These are phyloP conservation scores for Micronycteris hirsuta DNA, from an alignment of 2,113 vertebrate genomes.

Conservation along the genomic window DNA sequence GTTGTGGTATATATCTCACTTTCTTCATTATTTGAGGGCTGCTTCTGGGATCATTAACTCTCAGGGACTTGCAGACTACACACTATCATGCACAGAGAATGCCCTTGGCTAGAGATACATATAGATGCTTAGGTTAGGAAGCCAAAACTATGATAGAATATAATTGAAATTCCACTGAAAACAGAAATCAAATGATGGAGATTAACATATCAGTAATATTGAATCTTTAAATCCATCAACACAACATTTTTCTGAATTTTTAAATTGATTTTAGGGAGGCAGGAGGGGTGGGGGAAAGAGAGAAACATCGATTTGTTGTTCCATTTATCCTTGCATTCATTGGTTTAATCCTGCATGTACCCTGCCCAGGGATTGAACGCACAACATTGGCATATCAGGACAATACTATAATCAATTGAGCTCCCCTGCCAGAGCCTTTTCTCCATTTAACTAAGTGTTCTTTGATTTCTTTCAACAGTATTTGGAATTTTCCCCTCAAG, in stretches of 20 bases:
- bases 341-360: too few relatives aligned
- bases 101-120: neutral
- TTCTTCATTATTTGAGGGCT: neutral
- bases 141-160: neutral
- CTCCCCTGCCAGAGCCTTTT: neutral
- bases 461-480: neutral
- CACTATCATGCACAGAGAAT: neutral
- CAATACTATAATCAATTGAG: too few relatives aligned
- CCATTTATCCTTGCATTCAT: too few relatives aligned
- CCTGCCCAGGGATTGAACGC: too few relatives aligned
- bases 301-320: too few relatives aligned
- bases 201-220: neutral
- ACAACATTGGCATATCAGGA: too few relatives aligned
- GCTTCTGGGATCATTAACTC: neutral
- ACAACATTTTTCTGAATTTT: neutral
- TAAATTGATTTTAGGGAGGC: too few relatives aligned
- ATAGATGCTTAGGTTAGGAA: neutral
- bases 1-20: neutral
- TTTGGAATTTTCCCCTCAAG: neutral
- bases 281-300: too few relatives aligned
- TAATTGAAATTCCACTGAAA: neutral
- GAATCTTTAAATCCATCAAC: neutral
- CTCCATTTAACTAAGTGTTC: neutral
- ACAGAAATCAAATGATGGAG: neutral
- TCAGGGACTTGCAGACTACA: neutral